phyloP scores from a whole-genome alignment of 2,113 vertebrate genomes.

The Poeciliopsis retropinna region DNA sequence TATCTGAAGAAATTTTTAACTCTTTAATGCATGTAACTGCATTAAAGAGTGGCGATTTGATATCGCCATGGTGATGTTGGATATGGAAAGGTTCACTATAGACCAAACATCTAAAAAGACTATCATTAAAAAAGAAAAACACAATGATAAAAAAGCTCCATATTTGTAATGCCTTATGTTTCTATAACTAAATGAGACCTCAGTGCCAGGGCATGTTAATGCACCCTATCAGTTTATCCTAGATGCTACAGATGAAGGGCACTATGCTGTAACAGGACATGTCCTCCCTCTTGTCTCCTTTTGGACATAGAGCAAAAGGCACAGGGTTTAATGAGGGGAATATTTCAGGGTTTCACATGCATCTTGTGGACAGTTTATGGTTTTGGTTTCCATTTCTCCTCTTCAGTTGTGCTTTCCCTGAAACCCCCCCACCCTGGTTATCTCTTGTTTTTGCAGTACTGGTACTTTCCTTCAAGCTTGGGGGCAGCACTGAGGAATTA shows the following conservation, averaged over 20 bases:
- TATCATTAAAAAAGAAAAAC: background rate
- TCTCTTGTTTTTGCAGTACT: constrained; percentile 72
- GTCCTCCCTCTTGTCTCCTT: background rate
- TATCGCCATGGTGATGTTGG: too few species aligned
- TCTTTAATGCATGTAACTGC: too few species aligned
- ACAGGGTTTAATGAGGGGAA: background rate
- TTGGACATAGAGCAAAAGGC: background rate
- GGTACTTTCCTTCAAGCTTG: constrained; percentile 51
- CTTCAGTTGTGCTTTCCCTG: constrained; percentile 26
- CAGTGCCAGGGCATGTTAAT: too few species aligned
- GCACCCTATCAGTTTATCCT: too few species aligned
- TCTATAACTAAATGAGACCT: too few species aligned
- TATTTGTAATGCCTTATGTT: background rate
- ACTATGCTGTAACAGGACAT: background rate
- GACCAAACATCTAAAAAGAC: background rate
- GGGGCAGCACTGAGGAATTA: constrained; percentile 66
- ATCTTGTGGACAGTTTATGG: background rate
- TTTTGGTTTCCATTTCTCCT: constrained; percentile 9
- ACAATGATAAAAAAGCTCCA: background rate
- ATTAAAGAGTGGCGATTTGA: too few species aligned
- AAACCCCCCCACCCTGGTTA: background rate
- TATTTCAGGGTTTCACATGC: background rate
- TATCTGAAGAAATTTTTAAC: too few species aligned
- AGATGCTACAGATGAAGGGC: background rate
- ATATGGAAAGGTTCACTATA: too few species aligned